Evolutionary conservation across 1,140 invertebrate species (phyloP), one percentile per base, ranked within the genome.

Genomic region (Gonatopus flavifemur): DNA sequence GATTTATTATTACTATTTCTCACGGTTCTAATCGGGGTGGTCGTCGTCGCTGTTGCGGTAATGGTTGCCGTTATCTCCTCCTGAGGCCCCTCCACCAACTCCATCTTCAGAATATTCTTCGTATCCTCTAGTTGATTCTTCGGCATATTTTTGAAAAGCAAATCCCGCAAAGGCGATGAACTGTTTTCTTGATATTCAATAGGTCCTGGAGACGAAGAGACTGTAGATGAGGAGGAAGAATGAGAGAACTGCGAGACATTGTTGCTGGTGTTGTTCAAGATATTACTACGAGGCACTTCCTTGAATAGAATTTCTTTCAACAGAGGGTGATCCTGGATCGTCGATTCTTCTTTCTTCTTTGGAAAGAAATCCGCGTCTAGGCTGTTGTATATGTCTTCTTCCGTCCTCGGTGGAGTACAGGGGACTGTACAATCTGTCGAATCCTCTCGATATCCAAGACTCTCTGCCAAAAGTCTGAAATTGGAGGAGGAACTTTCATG

Each of bases 391-490:
- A 77, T 77, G 39, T 77, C 76, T 46, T 78, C 76, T 31, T 78
- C 76, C 13, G 71, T 76, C 7, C 68, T 59, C 1, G 74, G 76
- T 6, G 76, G 76, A 10, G 76, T 77, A 24, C 74, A 77, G 3
- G 76, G 74, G 7, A 77, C 76, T 30, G 76, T 77, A 41, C 75
- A 78, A 31, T 77, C 76, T 18, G 74, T 76, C 4, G 76, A 77
- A 19, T 77, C 76, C 54, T 77, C 74, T 25, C 74, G 71, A 43
- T 76, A 76, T 5, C 74, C 75, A 33, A 77, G 59, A 49, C 74
- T 77, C 44, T 77, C 76, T 0, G 74, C 71, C 16, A 78, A 46
- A n/a, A 78, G 62, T 63, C 76, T 78, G 61, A 2, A 62, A 55
- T 44, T 28, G 16, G 21, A n/a, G n/a, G n/a, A n/a, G n/a, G n/a